phyloP scores from a whole-genome alignment of 2,797 vertebrate species.

The Pelodytes ibericus region DNA sequence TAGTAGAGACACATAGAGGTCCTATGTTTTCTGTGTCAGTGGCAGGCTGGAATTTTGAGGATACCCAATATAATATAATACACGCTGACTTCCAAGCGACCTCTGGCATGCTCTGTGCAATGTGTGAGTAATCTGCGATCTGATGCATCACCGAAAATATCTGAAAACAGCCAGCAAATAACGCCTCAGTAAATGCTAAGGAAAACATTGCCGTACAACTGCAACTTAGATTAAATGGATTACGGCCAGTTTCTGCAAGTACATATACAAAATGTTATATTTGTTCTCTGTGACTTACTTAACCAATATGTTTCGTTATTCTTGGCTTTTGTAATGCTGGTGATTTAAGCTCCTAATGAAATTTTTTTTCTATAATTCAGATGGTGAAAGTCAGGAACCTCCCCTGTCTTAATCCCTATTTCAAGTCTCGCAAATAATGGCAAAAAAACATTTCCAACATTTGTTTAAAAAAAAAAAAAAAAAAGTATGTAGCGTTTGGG shows the following conservation, averaged over 20 bases:
- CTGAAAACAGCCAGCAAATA: constrained; percentile 37
- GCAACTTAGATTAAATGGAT: constrained; percentile 44
- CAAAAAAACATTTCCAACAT: not conserved
- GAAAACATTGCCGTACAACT: constrained; percentile 39
- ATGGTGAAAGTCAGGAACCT: not conserved
- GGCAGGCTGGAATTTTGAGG: constrained; percentile 19
- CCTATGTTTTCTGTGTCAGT: not conserved
- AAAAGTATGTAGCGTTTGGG: no score
- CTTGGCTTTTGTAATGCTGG: not conserved
- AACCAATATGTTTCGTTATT: constrained; percentile 17
- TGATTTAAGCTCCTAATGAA: constrained; percentile 15
- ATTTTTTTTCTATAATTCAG: constrained; percentile 13
- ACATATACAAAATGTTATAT: constrained; percentile 25
- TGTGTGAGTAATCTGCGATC: constrained; percentile 29
- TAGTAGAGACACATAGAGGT: not conserved
- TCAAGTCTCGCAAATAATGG: not conserved
- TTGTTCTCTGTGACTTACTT: constrained; percentile 2
- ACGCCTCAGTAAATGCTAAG: constrained; percentile 40
- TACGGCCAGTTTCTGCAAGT: constrained; percentile 40
- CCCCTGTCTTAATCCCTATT: not conserved
- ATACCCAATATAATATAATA: constrained; percentile 22
- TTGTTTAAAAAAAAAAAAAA: not conserved
- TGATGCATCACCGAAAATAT: constrained; percentile 46
- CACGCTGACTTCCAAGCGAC: constrained; percentile 31
- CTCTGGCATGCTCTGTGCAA: constrained; percentile 23